Conservation (phyloP, 2,888 invertebrate species). For the Caenorhabditis doughertyi region DNA sequence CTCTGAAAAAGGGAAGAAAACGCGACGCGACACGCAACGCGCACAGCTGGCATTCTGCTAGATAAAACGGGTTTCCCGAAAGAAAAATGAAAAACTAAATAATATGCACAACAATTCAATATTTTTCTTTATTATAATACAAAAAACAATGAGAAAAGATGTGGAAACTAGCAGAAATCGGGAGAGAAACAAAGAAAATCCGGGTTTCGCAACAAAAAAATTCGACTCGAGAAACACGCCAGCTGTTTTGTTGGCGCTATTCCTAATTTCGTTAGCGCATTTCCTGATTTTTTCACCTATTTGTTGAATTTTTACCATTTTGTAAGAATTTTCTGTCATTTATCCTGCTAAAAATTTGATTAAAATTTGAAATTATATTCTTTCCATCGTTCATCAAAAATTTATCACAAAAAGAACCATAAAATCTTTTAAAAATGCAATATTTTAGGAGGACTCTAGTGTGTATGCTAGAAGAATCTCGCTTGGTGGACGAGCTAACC, state of each 20-base stretch:
- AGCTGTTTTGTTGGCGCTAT: neutral
- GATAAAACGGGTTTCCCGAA: neutral
- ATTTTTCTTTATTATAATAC: neutral
- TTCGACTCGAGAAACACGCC: neutral
- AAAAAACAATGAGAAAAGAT: neutral
- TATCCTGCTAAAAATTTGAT: no score
- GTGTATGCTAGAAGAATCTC: slow-evolving; percentile 64
- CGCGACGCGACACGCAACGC: slow-evolving; percentile 55
- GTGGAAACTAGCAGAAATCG: neutral
- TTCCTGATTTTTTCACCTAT: neutral
- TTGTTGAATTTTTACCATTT: slow-evolving; percentile 5
- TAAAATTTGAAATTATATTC: no score
- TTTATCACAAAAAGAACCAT: no score
- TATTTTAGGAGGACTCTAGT: slow-evolving; percentile 26
- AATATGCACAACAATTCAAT: neutral
- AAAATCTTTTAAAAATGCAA: no score
- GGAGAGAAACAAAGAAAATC: neutral
- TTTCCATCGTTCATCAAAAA: no score
- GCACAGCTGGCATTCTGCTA: slow-evolving; percentile 14
- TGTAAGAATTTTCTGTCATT: neutral
- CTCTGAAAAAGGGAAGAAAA: slow-evolving; percentile 14
- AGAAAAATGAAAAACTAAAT: neutral
- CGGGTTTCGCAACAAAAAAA: slow-evolving; percentile 15
- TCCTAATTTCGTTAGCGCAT: neutral
- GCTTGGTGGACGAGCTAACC: slow-evolving; percentile 69